phyloP scores from a whole-genome alignment of 2,113 vertebrate genomes.

The Scomber japonicus region DNA sequence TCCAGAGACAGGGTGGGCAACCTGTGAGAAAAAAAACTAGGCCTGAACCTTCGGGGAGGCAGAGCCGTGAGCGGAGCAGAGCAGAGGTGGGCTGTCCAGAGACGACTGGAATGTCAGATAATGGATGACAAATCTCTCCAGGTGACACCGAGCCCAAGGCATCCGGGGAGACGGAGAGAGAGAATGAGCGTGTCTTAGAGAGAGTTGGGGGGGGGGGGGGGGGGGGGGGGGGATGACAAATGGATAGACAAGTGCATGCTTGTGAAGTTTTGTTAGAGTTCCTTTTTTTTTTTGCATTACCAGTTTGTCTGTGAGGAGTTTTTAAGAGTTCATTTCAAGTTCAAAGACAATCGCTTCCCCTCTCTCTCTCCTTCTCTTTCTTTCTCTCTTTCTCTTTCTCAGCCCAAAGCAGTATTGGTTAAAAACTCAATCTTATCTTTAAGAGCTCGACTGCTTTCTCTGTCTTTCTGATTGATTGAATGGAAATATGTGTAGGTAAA shows the following conservation, averaged over 20 bases:
- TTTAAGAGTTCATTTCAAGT: constrained; percentile 67
- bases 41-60: constrained; percentile 25
- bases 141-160: constrained; percentile 70
- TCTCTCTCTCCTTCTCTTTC: neutral
- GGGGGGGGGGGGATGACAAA: constrained; percentile 51
- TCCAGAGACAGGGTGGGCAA: neutral
- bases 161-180: constrained; percentile 25
- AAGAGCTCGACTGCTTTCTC: neutral
- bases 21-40: constrained; percentile 35
- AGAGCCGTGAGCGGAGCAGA: constrained; percentile 5
- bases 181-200: neutral
- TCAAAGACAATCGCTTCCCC: constrained; percentile 57
- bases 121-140: constrained; percentile 65
- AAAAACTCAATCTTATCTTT: neutral
- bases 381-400: neutral
- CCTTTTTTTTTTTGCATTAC: constrained; percentile 17
- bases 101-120: constrained; percentile 71
- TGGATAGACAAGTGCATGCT: constrained; percentile 73
- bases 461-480: constrained; percentile 31
- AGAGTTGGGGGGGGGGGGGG: neutral
- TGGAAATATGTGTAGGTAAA: constrained; percentile 50
- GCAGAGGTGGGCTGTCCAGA: constrained; percentile 41
- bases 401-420: neutral
- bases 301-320: constrained; percentile 8
- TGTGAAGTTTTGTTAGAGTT: constrained; percentile 65